Percentiles rank a stretch among this genome's conserved stretches.
phyloP scores from a whole-genome alignment of 2,888 invertebrate genomes.

The Thecocarcelia acutangulata region DNA sequence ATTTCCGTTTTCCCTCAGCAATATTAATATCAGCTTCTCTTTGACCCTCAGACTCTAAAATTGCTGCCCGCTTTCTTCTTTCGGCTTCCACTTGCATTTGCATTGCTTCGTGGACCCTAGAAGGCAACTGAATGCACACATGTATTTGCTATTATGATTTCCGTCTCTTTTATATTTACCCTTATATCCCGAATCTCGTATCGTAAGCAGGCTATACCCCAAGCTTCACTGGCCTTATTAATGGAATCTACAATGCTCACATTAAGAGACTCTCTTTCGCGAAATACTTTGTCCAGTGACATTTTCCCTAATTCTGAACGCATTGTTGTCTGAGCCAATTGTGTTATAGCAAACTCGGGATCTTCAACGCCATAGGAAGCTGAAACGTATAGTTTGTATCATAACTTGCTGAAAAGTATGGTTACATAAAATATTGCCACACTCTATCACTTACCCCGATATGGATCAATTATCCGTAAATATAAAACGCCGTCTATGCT shows the following conservation, averaged over 20 bases:
- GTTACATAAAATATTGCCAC: too few species aligned
- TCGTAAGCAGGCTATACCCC: conserved; percentile 98
- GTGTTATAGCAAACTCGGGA: conserved; percentile 99
- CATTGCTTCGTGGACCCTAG: conserved; percentile 98
- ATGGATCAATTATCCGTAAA: conserved; percentile 95
- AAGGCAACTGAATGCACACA: conserved; percentile 86
- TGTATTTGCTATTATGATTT: too few species aligned
- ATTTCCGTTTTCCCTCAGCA: conserved; percentile 96
- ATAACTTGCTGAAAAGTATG: background rate
- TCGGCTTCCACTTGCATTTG: conserved; percentile 99
- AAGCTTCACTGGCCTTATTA: conserved; percentile 98
- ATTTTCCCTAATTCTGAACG: conserved; percentile 99
- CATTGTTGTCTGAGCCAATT: conserved; percentile 99
- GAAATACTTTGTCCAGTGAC: conserved; percentile 96
- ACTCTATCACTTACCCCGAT: conserved; percentile 84
- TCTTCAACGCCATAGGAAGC: conserved; percentile 99
- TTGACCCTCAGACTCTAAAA: conserved; percentile 97
- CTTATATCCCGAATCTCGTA: conserved; percentile 92
- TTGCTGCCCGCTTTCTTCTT: conserved; percentile 96
- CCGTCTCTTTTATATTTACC: conserved; percentile 73
- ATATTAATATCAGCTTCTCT: conserved; percentile 97
- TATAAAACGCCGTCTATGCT: conserved; percentile 98
- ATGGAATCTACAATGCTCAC: conserved; percentile 96
- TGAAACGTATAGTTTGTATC: conserved; percentile 73
- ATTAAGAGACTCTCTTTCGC: conserved; percentile 97